These are phyloP conservation scores for Xestoiulus laeticollis DNA, from an alignment of 2,888 invertebrate genomes.

Conservation along the genomic window DNA sequence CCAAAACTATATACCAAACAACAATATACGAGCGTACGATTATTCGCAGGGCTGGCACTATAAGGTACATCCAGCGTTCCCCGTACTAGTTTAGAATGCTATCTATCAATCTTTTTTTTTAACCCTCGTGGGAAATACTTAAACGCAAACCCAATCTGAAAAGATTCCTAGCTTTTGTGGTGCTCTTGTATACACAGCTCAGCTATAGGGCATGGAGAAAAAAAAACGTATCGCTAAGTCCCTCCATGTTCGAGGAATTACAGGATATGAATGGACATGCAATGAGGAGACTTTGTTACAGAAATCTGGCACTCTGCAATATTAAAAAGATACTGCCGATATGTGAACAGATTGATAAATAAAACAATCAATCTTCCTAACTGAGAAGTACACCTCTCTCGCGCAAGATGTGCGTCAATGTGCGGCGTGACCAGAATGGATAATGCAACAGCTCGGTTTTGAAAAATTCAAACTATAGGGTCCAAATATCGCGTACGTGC, in stretches of 20 bases:
- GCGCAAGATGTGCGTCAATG: background rate
- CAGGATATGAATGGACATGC: background rate
- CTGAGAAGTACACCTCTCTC: background rate
- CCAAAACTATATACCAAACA: slow-evolving; percentile 16
- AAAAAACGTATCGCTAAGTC: background rate
- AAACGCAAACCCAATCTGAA: slow-evolving; percentile 44
- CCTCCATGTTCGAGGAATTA: background rate
- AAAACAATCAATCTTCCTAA: slow-evolving; percentile 40
- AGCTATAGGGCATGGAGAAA: background rate
- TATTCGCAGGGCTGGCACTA: background rate
- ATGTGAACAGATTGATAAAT: slow-evolving; percentile 43
- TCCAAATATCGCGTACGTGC: slow-evolving; percentile 5
- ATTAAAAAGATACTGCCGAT: background rate
- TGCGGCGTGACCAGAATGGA: background rate
- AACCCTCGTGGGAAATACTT: slow-evolving; percentile 47
- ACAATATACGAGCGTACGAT: background rate
- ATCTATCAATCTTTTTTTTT: slow-evolving; percentile 39
- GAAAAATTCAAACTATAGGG: slow-evolving; percentile 14
- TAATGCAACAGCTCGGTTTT: background rate
- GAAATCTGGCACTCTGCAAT: slow-evolving; percentile 16
- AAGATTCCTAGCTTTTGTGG: background rate
- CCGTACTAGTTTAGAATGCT: slow-evolving; percentile 33
- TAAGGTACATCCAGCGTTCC: background rate
- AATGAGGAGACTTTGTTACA: slow-evolving; percentile 2
- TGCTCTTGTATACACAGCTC: background rate